These are phyloP conservation scores for Doryteuthis pealeii DNA, from an alignment of 1,140 invertebrate genomes.

Conservation along the genomic window DNA sequence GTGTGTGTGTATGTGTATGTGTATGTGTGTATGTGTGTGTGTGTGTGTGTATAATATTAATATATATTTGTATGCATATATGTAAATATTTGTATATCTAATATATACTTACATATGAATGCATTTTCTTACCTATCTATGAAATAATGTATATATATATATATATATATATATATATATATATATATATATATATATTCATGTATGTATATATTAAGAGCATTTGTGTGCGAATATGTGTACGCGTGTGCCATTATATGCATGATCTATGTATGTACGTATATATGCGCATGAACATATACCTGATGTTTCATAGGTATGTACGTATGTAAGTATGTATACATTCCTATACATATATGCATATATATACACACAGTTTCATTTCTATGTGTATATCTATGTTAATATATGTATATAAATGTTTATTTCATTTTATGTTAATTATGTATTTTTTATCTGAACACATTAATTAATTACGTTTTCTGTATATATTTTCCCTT, in stretches of 20 bases:
- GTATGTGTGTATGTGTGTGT: neutral
- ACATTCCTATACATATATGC: neutral
- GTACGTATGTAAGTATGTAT: neutral
- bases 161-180: conserved; percentile 10
- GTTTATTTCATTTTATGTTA: neutral
- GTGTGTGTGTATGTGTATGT: neutral
- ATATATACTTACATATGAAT: neutral
- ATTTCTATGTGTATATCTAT: neutral
- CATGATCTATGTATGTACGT: neutral
- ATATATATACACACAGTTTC: neutral
- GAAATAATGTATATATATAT: neutral
- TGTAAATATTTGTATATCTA: neutral
- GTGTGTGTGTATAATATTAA: neutral
- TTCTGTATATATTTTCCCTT: neutral
- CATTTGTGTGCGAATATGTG: too few species aligned
- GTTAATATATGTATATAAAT: conserved; percentile 10
- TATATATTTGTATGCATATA: neutral
- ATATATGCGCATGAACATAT: neutral
- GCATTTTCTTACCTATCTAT: neutral
- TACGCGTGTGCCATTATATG: too few species aligned
- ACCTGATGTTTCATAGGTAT: neutral
- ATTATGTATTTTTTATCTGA: neutral
- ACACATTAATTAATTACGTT: neutral
- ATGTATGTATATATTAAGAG: neutral
- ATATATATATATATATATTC: neutral